A percentile compares a stretch with the other conserved stretches of the same genome.
These are phyloP conservation scores for Drosophila kuntzei DNA, from an alignment of 2,888 invertebrate genomes.

Conservation along the genomic window DNA sequence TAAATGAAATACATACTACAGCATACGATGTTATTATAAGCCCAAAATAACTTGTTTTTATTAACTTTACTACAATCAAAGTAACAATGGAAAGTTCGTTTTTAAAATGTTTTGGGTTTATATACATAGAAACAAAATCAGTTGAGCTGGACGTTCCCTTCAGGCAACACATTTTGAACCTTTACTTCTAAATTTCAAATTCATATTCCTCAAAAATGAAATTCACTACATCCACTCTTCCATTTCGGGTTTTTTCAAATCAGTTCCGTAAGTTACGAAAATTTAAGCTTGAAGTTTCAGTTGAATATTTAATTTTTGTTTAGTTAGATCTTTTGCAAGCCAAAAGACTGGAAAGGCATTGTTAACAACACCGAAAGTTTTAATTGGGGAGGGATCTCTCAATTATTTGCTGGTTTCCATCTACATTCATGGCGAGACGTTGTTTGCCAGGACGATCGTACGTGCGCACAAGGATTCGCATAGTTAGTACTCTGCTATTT, in stretches of 20 bases:
- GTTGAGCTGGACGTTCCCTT: constrained; percentile 1
- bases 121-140: background rate
- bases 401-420: constrained; percentile 52
- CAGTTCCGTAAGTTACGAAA: constrained; percentile 4
- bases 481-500: constrained; percentile 28
- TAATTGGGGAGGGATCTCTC: constrained; percentile 26
- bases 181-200: constrained; percentile 27
- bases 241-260: constrained; percentile 4
- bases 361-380: constrained; percentile 12
- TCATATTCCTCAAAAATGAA: constrained; percentile 23
- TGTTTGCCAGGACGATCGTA: constrained; percentile 45
- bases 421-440: constrained; percentile 52
- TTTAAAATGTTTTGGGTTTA: background rate
- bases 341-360: constrained; percentile 4
- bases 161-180: background rate
- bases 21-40: background rate
- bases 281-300: background rate
- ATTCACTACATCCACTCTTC: background rate
- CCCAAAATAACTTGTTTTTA: background rate
- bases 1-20: constrained; percentile 10
- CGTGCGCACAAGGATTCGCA: constrained; percentile 42
- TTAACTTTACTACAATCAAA: background rate
- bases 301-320: background rate
- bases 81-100: constrained; percentile 2
- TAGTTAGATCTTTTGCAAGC: constrained; percentile 12